A percentile compares a stretch with the other conserved stretches of the same genome.
These are phyloP conservation scores for Chromobotia macracanthus DNA, from an alignment of 2,797 vertebrate genomes.

Conservation along the genomic window DNA sequence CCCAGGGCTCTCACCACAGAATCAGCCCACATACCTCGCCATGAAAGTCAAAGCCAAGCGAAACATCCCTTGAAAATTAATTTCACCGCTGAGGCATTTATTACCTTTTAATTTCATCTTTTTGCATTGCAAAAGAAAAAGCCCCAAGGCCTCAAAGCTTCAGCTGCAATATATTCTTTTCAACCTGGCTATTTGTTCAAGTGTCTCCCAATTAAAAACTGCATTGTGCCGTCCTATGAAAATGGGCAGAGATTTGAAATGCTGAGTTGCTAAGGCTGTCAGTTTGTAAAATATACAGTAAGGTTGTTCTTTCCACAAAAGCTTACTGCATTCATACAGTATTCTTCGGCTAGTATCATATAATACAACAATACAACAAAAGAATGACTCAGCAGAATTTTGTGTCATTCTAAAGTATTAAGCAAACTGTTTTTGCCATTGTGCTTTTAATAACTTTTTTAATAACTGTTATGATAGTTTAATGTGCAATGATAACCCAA, in stretches of 20 bases:
- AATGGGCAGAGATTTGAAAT: not conserved
- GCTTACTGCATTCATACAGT: not conserved
- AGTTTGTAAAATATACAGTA: not conserved
- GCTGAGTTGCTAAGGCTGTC: not conserved
- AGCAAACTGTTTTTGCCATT: too few species aligned
- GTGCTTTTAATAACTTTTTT: too few species aligned
- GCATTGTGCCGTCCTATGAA: not conserved
- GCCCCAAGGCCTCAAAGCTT: conserved; percentile 32
- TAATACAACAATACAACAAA: too few species aligned
- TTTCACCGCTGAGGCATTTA: conserved; percentile 43
- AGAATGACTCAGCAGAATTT: too few species aligned
- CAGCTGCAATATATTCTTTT: conserved; percentile 7
- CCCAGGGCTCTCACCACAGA: conserved; percentile 23
- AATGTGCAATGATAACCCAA: too few species aligned
- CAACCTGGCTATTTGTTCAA: conserved; percentile 5
- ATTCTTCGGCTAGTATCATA: too few species aligned
- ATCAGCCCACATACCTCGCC: conserved; percentile 22
- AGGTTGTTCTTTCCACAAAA: too few species aligned
- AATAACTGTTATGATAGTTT: not conserved
- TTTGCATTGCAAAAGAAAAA: conserved; percentile 33
- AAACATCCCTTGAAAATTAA: conserved; percentile 49
- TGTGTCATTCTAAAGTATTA: too few species aligned
- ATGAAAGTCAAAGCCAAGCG: conserved; percentile 27
- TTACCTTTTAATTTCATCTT: conserved; percentile 49
- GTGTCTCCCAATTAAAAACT: conserved; percentile 3